A percentile compares a stretch with the other conserved stretches of the same genome.
Conservation (phyloP, 1,140 invertebrate genomes). For the Zaprionus lachaisei region DNA sequence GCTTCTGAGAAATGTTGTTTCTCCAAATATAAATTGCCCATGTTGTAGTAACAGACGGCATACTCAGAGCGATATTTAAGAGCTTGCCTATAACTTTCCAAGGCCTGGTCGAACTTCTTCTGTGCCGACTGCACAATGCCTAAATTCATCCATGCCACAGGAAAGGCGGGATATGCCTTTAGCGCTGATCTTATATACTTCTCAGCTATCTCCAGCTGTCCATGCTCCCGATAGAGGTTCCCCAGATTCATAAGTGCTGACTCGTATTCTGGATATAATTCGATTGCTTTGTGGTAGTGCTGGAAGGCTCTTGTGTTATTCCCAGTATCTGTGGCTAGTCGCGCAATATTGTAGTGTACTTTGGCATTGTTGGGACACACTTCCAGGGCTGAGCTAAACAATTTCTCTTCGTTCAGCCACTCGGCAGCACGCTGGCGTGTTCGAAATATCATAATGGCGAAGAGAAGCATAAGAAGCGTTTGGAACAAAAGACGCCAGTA, state of each 20-base stretch:
- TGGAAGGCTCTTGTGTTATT: constrained; percentile 89
- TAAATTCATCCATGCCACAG: constrained; percentile 99
- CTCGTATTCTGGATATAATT: constrained; percentile 95
- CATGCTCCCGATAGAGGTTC: constrained; percentile 94
- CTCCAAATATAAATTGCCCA: constrained; percentile 93
- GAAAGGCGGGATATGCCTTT: constrained; percentile 92
- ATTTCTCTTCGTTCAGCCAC: constrained; percentile 90
- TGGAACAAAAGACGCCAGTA: constrained; percentile 57
- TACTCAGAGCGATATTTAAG: constrained; percentile 91
- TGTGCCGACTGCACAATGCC: constrained; percentile 94
- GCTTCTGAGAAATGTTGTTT: constrained; percentile 86
- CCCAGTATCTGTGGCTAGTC: constrained; percentile 92
- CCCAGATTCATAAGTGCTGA: constrained; percentile 99
- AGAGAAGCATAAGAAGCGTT: constrained; percentile 84
- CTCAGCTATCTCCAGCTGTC: constrained; percentile 91
- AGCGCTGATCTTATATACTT: constrained; percentile 90
- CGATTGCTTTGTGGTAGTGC: constrained; percentile 92
- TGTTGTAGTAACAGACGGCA: constrained; percentile 97
- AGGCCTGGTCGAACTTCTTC: constrained; percentile 89
- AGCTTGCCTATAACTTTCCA: constrained; percentile 92
- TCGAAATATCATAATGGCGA: constrained; percentile 84
- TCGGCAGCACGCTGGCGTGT: constrained; percentile 90
- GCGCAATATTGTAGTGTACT: constrained; percentile 98
- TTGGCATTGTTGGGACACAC: constrained; percentile 96
- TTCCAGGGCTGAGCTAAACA: constrained; percentile 90